Percentiles rank a stretch among this genome's conserved stretches.
These are phyloP conservation scores for Philopotamus ludificatus DNA, from an alignment of 1,140 invertebrate genomes.

Conservation along the genomic window DNA sequence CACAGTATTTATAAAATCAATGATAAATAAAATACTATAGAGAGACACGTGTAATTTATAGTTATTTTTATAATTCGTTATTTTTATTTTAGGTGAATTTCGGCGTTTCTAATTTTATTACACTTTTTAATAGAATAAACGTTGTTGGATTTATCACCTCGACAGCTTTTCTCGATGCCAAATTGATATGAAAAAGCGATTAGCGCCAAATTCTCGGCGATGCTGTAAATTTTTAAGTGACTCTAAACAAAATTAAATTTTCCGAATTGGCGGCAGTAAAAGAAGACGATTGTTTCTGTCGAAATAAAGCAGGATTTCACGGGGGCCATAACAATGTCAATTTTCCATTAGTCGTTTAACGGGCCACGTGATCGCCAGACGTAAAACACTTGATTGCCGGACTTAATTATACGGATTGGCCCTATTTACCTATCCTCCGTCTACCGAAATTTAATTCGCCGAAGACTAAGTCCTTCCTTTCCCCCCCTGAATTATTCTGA, in stretches of 20 bases:
- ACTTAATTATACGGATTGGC: constrained; percentile 34
- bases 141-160: too few relatives aligned
- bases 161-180: too few relatives aligned
- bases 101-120: too few relatives aligned
- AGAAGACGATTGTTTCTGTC: constrained; percentile 9
- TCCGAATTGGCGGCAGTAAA: not conserved
- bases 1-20: too few relatives aligned
- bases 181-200: constrained; percentile 2
- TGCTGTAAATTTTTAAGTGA: constrained; percentile 3
- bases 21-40: too few relatives aligned
- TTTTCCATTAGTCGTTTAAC: constrained; percentile 18
- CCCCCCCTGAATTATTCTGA: constrained; percentile 36
- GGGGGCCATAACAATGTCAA: not conserved
- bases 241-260: constrained; percentile 3
- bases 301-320: not conserved
- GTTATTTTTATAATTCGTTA: too few relatives aligned
- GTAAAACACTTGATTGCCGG: constrained; percentile 34
- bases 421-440: constrained; percentile 29
- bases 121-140: too few relatives aligned
- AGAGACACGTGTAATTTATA: too few relatives aligned
- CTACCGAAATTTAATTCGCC: constrained; percentile 27
- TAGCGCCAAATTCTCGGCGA: not conserved
- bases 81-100: too few relatives aligned
- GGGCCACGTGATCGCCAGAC: constrained; percentile 2
- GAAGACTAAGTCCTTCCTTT: constrained; percentile 38